Percentiles rank a stretch among this genome's conserved stretches.
phyloP scores from a whole-genome alignment of 2,113 vertebrate species.

The Cyrtonyx montezumae region DNA sequence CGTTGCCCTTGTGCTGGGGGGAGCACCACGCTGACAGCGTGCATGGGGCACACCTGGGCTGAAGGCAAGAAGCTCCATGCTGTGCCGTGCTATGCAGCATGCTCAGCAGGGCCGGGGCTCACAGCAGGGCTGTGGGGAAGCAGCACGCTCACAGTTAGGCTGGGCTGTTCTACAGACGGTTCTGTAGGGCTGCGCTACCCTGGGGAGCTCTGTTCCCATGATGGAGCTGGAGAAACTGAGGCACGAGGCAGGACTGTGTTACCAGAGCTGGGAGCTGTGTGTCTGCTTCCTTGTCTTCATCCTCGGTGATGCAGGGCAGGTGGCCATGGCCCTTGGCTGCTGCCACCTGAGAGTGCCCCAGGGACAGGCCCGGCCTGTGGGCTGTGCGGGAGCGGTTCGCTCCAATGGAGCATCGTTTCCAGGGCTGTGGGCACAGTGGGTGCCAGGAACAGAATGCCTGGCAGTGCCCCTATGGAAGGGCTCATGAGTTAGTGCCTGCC shows the following conservation, averaged over 20 bases:
- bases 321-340: neutral
- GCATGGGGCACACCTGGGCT: neutral
- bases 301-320: accelerated
- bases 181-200: accelerated
- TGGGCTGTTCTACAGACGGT: neutral
- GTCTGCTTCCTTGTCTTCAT: neutral
- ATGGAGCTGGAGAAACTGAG: neutral
- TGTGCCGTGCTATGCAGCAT: neutral
- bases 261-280: neutral
- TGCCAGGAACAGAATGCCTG: neutral
- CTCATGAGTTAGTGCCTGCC: neutral
- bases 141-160: neutral
- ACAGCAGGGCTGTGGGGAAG: neutral
- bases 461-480: neutral
- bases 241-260: accelerated
- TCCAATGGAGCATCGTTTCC: accelerated
- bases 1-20: accelerated
- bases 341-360: neutral
- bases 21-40: accelerated
- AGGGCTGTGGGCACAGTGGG: neutral
- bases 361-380: neutral
- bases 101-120: neutral
- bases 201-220: neutral
- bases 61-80: neutral
- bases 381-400: accelerated